Base-by-base conservation (phyloP, 2,113 vertebrate genomes). In the Brachionichthys hirsutus region DNA sequence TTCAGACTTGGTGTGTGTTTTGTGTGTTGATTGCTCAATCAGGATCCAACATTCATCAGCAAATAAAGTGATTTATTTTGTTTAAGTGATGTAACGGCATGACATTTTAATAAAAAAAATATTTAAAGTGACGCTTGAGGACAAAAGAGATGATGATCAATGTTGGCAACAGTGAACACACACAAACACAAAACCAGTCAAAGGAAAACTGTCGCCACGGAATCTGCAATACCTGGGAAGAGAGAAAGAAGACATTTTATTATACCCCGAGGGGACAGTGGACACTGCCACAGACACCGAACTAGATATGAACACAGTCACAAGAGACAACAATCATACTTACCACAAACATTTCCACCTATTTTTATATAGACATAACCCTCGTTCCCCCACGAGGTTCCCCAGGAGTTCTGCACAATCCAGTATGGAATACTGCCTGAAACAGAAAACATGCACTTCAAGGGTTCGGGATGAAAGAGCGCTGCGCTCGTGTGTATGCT, bases 391-490 rank as follows among this genome's bases (percentile, higher is more conserved):
- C 95, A 96, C 0, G 88, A 47, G 0, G 68, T 80, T 6, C 96
- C 95, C 96, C 95, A 96, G 0, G 95, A 95, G 83, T 98, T 98
- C 59, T 93, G 90, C 12, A 98, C 93, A 18, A 97, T 96, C 95
- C 96, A 95, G 77, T 92, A 95, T 0, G 94, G 95, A 57, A 88
- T 85, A 11, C 80, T 91, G 64, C 94, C 95, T 95, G 47, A 6
- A 35, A 71, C 9, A 75, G 22, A 79, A 52, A 59, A 69, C 56
- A 56, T 59, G n/a, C n/a, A 42, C 42, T 67, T 67, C 14, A 55
- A 15, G 11, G 16, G 19, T 77, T 1, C 49, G 65, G 22, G 34
- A 10, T 41, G 36, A 62, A 67, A 38, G 12, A 43, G 12, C 11
- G 44, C 16, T 45, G 22, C 3, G 46, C 17, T 3, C 34, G 16